A percentile compares a stretch with the other conserved stretches of the same genome.
Evolutionary conservation across 2,113 vertebrate genomes (phyloP).

Genomic region (Lagopus muta): DNA sequence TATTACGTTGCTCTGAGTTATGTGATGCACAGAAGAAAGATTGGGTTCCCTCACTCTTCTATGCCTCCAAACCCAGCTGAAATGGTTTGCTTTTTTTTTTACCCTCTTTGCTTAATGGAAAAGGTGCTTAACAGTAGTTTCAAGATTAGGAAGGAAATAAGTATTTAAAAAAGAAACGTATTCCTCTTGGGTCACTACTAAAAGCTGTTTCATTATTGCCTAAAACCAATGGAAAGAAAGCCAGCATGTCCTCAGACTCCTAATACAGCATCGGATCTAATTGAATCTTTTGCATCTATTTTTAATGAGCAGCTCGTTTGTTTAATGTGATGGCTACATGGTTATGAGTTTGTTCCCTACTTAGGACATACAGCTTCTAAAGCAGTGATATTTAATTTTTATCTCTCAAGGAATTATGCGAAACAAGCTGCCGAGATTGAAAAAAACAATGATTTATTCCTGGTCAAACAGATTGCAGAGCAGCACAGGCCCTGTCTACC

Average conservation of each 20-base stretch:
- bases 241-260: slow-evolving; percentile 35
- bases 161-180: slow-evolving; percentile 51
- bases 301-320: slow-evolving; percentile 69
- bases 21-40: neutral
- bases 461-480: neutral
- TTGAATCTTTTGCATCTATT: slow-evolving; percentile 65
- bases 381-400: slow-evolving; percentile 56
- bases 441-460: slow-evolving; percentile 20
- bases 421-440: neutral
- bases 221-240: slow-evolving; percentile 43
- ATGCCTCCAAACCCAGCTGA: neutral
- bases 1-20: neutral
- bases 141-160: slow-evolving; percentile 30
- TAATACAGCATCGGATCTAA: slow-evolving; percentile 45
- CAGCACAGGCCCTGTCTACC: neutral
- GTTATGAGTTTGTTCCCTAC: slow-evolving; percentile 61
- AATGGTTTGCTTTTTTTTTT: neutral
- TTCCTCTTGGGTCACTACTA: slow-evolving; percentile 44
- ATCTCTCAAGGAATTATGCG: slow-evolving; percentile 22
- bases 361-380: slow-evolving; percentile 47
- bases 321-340: slow-evolving; percentile 63
- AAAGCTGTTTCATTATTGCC: slow-evolving; percentile 39
- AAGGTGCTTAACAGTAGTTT: slow-evolving; percentile 8
- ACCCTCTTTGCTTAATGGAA: neutral
- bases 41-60: neutral